A percentile compares a stretch with the other conserved stretches of the same genome.
These are phyloP conservation scores for Tapera naevia DNA, from an alignment of 2,797 vertebrate genomes.

Conservation along the genomic window DNA sequence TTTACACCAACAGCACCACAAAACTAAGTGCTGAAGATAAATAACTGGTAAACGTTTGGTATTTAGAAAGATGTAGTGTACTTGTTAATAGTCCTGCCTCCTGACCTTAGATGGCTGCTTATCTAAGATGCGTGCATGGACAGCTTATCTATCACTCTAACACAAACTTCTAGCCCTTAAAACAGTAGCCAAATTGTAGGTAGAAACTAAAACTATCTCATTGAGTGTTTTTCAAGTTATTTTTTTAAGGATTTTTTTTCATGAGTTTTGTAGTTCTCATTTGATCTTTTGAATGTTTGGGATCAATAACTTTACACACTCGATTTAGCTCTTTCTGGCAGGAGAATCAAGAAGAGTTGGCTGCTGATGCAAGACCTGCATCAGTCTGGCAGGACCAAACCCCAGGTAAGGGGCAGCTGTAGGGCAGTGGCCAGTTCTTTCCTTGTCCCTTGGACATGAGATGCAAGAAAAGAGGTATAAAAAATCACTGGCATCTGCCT, in stretches of 20 bases:
- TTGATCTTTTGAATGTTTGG: background rate
- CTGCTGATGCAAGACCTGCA: background rate
- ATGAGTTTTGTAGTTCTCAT: background rate
- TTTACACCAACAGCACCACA: background rate
- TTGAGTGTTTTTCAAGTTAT: background rate
- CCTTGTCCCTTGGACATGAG: background rate
- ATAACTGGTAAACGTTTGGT: background rate
- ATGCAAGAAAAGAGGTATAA: background rate
- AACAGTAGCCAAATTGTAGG: background rate
- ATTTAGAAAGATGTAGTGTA: background rate
- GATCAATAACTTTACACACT: background rate
- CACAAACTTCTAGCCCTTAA: background rate
- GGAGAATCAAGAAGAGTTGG: background rate
- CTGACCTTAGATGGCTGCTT: background rate
- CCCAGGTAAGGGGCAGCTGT: background rate
- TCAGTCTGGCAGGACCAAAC: background rate
- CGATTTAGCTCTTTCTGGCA: background rate
- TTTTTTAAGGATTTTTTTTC: background rate
- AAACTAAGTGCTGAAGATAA: background rate
- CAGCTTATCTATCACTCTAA: background rate
- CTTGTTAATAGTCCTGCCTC: background rate
- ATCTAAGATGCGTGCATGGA: background rate
- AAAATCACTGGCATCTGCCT: background rate
- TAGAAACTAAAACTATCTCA: background rate
- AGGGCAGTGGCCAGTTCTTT: background rate